These are phyloP conservation scores for Phyllostomus hastatus DNA, from an alignment of 2,113 vertebrate species.

Conservation along the genomic window DNA sequence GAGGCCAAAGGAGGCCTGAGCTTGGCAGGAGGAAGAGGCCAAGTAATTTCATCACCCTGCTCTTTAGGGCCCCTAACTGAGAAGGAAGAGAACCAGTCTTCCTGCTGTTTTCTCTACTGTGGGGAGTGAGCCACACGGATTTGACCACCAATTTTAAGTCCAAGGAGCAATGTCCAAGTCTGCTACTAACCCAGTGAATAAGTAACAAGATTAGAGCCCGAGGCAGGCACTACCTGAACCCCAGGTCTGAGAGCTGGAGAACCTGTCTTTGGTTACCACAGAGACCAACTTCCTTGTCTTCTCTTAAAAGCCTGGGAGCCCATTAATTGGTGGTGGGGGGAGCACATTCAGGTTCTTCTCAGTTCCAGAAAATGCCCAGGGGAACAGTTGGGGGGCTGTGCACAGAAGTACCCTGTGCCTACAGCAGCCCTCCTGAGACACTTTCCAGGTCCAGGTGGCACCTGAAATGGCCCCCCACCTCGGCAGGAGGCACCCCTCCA, in stretches of 20 bases:
- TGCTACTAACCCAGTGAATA: constrained; percentile 56
- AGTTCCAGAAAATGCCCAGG: background rate
- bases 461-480: background rate
- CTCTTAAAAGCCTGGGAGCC: background rate
- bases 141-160: constrained; percentile 48
- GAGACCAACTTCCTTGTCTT: background rate
- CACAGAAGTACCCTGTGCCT: background rate
- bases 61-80: background rate
- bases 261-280: constrained; percentile 35
- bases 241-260: background rate
- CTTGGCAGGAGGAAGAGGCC: constrained; percentile 39
- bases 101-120: background rate
- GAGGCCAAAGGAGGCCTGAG: constrained; percentile 43
- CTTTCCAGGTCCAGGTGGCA: background rate
- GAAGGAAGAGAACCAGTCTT: background rate
- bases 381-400: background rate
- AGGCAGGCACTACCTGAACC: background rate
- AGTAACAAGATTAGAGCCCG: constrained; percentile 47
- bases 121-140: background rate
- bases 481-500: background rate
- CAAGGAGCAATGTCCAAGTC: constrained; percentile 36
- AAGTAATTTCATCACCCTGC: constrained; percentile 51
- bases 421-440: background rate
- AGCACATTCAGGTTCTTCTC: background rate
- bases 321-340: background rate